A percentile compares a stretch with the other conserved stretches of the same genome.
Evolutionary conservation across 1,140 invertebrate species (phyloP).

Genomic region (Sweltsa coloradensis): DNA sequence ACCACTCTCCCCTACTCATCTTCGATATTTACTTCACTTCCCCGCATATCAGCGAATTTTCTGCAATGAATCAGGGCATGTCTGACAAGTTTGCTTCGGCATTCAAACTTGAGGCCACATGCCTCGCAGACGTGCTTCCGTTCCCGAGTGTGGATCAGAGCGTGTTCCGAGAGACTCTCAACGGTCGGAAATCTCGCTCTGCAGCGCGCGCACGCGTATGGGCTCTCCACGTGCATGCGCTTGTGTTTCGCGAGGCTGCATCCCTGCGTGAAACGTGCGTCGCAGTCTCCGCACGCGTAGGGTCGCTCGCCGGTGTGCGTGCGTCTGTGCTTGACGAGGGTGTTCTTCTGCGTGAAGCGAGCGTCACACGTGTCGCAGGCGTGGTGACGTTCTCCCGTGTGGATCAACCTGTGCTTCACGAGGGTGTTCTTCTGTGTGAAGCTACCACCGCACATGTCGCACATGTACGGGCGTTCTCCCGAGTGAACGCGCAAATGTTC

Average conservation of each 20-base stretch:
- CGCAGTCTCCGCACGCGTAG: constrained; percentile 38
- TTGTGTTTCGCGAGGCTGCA: constrained; percentile 39
- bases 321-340: constrained; percentile 29
- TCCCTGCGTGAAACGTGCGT: constrained; percentile 33
- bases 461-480: constrained; percentile 3
- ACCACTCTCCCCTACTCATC: no score
- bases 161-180: no score
- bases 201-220: constrained; percentile 43
- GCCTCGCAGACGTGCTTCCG: no score
- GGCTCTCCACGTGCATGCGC: constrained; percentile 39
- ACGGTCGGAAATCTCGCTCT: no score
- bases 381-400: constrained; percentile 20
- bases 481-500: constrained; percentile 4
- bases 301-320: constrained; percentile 48
- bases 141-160: no score
- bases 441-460: neutral
- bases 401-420: neutral
- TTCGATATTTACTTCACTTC: no score
- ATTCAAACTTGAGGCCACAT: no score
- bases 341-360: constrained; percentile 28
- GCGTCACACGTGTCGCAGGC: constrained; percentile 25
- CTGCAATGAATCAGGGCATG: no score
- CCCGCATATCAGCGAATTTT: no score
- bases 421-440: neutral
- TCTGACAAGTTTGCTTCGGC: no score